These are phyloP conservation scores for Hippocampus zosterae DNA, from an alignment of 2,113 vertebrate genomes.

Conservation along the genomic window DNA sequence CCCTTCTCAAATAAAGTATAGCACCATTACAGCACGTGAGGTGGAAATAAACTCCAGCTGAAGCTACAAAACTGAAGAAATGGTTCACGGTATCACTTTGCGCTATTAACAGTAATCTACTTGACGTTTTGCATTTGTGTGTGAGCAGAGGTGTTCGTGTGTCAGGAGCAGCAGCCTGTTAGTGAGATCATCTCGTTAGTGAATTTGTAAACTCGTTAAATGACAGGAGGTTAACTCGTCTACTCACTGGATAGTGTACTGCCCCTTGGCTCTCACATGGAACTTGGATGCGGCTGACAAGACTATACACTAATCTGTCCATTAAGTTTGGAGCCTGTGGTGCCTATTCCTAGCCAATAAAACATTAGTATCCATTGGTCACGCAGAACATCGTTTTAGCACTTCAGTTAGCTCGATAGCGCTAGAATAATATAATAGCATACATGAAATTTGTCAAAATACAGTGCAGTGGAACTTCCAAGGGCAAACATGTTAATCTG, in stretches of 20 bases:
- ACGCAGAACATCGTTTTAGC: not conserved
- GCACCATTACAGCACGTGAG: not conserved
- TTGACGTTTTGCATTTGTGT: not conserved
- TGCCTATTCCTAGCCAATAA: not conserved
- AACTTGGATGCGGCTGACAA: conserved; percentile 27
- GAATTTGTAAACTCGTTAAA: conserved; percentile 47
- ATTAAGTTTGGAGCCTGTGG: conserved; percentile 12
- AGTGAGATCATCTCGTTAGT: conserved; percentile 45
- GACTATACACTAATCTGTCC: conserved; percentile 28
- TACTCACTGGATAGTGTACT: conserved; percentile 31
- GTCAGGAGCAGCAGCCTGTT: conserved; percentile 21
- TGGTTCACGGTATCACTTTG: not conserved
- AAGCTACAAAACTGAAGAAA: not conserved
- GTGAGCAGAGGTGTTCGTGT: not conserved
- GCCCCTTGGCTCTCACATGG: conserved; percentile 37
- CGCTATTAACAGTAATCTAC: not conserved
- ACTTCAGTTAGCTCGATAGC: not conserved
- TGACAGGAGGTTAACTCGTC: conserved; percentile 37
- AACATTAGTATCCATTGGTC: not conserved
- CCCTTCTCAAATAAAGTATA: not conserved
- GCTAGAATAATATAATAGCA: too few relatives aligned
- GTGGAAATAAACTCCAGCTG: not conserved
- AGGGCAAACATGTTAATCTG: too few relatives aligned
- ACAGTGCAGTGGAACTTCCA: too few relatives aligned
- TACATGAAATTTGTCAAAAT: too few relatives aligned